Percentiles rank a stretch among this genome's conserved stretches.
These are phyloP conservation scores for Megaceryle alcyon DNA, from an alignment of 2,797 vertebrate genomes.

Conservation along the genomic window DNA sequence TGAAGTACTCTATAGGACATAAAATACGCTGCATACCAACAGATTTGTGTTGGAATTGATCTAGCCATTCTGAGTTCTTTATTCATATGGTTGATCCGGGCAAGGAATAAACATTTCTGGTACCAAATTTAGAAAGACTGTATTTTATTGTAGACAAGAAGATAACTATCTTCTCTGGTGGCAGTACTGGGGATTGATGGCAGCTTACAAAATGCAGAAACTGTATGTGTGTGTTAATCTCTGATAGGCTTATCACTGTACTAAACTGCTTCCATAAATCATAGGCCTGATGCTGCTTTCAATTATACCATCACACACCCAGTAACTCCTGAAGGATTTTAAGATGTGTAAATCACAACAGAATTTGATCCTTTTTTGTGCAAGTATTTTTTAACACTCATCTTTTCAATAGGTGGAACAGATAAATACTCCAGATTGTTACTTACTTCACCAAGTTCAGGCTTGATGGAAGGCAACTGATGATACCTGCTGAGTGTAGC, in stretches of 20 bases:
- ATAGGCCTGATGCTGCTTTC: neutral
- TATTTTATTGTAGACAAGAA: constrained; percentile 19
- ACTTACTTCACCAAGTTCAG: neutral
- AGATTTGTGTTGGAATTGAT: constrained; percentile 21
- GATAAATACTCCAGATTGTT: neutral
- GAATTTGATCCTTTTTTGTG: neutral
- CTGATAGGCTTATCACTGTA: neutral
- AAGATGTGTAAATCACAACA: neutral
- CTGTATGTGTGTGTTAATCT: constrained; percentile 22
- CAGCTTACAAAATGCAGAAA: constrained; percentile 42
- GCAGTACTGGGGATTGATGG: constrained; percentile 1
- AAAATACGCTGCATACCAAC: neutral
- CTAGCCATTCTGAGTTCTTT: constrained; percentile 20
- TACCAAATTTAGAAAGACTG: constrained; percentile 38
- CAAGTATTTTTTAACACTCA: neutral
- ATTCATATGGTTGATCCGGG: constrained; percentile 2
- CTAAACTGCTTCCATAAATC: constrained; percentile 37
- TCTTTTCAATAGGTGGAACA: neutral
- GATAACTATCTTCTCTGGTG: constrained; percentile 25
- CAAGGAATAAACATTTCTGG: constrained; percentile 44
- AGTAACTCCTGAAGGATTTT: neutral
- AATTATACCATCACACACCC: neutral
- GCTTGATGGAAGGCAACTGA: neutral
- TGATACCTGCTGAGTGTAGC: neutral
- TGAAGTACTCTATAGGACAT: neutral